These are phyloP conservation scores for Saiga tatarica DNA, from an alignment of 2,113 vertebrate species.

Conservation along the genomic window DNA sequence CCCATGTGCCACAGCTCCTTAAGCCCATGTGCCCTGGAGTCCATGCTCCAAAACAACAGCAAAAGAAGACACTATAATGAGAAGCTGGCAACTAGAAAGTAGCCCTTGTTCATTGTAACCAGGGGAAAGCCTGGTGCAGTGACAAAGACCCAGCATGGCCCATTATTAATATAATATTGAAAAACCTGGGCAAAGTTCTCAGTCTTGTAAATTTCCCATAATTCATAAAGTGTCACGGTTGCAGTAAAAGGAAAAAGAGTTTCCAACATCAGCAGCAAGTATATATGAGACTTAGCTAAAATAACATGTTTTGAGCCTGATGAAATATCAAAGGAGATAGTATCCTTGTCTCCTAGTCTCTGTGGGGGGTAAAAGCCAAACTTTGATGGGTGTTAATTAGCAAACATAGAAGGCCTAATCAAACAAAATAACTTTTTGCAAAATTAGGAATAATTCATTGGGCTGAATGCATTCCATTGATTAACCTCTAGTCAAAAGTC, in stretches of 20 bases:
- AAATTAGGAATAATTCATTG: background rate
- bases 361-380: background rate
- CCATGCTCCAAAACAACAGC: background rate
- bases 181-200: background rate
- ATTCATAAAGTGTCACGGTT: background rate
- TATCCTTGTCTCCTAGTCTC: background rate
- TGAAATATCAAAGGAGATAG: background rate
- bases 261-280: background rate
- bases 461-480: background rate
- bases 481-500: background rate
- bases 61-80: background rate
- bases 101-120: background rate
- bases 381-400: background rate
- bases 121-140: background rate
- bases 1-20: background rate
- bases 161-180: background rate
- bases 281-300: background rate
- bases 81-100: background rate
- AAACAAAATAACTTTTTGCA: background rate
- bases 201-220: background rate
- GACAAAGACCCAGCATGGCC: background rate
- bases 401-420: background rate
- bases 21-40: background rate
- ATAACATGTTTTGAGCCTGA: background rate
- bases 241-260: background rate